These are phyloP conservation scores for Drosophila emarginata DNA, from an alignment of 2,888 invertebrate species.

Conservation along the genomic window DNA sequence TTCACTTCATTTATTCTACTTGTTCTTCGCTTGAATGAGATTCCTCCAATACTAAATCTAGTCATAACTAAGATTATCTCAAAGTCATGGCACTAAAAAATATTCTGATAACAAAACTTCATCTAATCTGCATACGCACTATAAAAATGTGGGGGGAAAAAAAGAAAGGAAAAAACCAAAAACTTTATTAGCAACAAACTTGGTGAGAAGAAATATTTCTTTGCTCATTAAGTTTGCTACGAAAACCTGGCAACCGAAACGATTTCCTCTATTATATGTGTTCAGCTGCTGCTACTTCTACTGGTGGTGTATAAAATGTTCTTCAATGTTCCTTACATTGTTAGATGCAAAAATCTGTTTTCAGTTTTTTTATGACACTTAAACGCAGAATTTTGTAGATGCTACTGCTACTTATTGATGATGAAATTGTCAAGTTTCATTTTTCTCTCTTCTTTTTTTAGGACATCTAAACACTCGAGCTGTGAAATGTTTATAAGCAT, in stretches of 20 bases:
- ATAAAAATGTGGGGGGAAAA: not conserved
- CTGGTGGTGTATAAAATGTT: constrained; percentile 39
- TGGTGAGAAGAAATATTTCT: constrained; percentile 33
- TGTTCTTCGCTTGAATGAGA: not conserved
- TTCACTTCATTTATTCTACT: not conserved
- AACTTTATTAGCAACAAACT: constrained; percentile 38
- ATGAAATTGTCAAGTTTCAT: constrained; percentile 52
- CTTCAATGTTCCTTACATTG: constrained; percentile 47
- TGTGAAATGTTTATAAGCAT: constrained; percentile 56
- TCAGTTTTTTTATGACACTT: constrained; percentile 46
- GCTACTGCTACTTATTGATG: constrained; percentile 56
- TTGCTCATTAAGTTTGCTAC: constrained; percentile 34
- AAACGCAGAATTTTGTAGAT: constrained; percentile 46
- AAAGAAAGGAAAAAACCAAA: constrained; percentile 1
- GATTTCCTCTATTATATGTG: constrained; percentile 17
- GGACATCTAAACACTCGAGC: constrained; percentile 63
- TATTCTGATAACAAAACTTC: constrained; percentile 22
- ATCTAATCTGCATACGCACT: constrained; percentile 6
- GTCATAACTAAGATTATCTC: not conserved
- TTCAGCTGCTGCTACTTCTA: constrained; percentile 34
- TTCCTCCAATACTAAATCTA: not conserved
- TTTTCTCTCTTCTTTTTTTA: not conserved
- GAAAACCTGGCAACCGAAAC: constrained; percentile 11
- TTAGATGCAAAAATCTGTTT: constrained; percentile 59
- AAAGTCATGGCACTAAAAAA: constrained; percentile 2